These are phyloP conservation scores for Nesogale talazaci DNA, from an alignment of 2,113 vertebrate species.

Conservation along the genomic window DNA sequence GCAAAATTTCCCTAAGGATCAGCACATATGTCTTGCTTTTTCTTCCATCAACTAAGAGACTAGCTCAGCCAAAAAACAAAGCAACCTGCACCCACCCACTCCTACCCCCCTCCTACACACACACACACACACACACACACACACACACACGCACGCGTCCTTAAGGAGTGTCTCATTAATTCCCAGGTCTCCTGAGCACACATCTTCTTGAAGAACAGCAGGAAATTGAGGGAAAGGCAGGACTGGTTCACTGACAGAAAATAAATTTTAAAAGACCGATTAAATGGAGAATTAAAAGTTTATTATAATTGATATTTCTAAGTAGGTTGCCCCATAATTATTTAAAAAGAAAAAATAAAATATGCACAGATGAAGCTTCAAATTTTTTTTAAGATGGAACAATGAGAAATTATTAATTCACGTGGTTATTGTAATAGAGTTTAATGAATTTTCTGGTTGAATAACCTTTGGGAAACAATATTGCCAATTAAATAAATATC, in stretches of 20 bases:
- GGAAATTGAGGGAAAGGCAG: constrained; percentile 8
- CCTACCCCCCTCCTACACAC: too few species aligned
- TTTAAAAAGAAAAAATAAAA: background rate
- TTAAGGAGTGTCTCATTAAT: constrained; percentile 63
- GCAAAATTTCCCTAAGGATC: background rate
- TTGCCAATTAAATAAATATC: constrained; percentile 67
- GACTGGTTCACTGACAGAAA: constrained; percentile 24
- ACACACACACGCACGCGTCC: background rate
- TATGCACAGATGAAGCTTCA: background rate
- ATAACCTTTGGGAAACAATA: constrained; percentile 63
- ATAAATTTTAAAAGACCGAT: constrained; percentile 38
- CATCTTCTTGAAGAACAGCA: background rate
- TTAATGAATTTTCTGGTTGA: constrained; percentile 75
- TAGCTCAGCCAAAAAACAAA: background rate
- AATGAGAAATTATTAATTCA: constrained; percentile 69
- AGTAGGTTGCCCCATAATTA: constrained; percentile 36
- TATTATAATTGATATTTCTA: constrained; percentile 57
- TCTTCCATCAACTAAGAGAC: constrained; percentile 56
- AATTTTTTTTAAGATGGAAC: background rate
- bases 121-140: background rate
- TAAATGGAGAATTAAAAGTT: constrained; percentile 61
- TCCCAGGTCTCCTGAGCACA: background rate
- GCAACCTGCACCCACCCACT: too few species aligned
- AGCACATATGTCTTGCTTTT: constrained; percentile 38
- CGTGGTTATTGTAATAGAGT: constrained; percentile 29